A percentile compares a stretch with the other conserved stretches of the same genome.
Conservation (phyloP, 2,113 vertebrate species). For the Poecile atricapillus region DNA sequence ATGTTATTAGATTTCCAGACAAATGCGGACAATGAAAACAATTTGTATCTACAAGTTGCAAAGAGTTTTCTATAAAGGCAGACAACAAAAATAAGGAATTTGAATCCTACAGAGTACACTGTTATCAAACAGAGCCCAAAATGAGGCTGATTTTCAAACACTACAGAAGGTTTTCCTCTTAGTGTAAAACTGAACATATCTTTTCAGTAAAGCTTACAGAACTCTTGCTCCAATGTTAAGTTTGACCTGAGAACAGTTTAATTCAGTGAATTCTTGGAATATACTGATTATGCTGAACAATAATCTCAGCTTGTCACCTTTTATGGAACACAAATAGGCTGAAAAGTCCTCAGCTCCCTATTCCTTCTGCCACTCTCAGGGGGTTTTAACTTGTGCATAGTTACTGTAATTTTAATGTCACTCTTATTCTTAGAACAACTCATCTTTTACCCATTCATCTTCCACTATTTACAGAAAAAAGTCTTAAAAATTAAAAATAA, state of each 20-base stretch:
- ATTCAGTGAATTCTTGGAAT: background rate
- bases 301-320: background rate
- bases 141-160: background rate
- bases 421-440: background rate
- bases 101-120: background rate
- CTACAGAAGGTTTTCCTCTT: background rate
- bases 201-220: background rate
- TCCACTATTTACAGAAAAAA: background rate
- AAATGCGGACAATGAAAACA: background rate
- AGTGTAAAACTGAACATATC: background rate
- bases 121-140: background rate
- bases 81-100: background rate
- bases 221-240: background rate
- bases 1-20: background rate
- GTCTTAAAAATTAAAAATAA: background rate
- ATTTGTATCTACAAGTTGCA: background rate
- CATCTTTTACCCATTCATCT: background rate
- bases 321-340: background rate
- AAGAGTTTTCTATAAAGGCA: constrained; percentile 2
- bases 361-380: background rate
- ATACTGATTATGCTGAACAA: background rate
- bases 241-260: background rate
- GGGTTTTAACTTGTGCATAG: background rate
- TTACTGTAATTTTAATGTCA: background rate
- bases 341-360: background rate